Base-by-base conservation (phyloP, 2,113 vertebrate species). In the Albula goreensis region DNA sequence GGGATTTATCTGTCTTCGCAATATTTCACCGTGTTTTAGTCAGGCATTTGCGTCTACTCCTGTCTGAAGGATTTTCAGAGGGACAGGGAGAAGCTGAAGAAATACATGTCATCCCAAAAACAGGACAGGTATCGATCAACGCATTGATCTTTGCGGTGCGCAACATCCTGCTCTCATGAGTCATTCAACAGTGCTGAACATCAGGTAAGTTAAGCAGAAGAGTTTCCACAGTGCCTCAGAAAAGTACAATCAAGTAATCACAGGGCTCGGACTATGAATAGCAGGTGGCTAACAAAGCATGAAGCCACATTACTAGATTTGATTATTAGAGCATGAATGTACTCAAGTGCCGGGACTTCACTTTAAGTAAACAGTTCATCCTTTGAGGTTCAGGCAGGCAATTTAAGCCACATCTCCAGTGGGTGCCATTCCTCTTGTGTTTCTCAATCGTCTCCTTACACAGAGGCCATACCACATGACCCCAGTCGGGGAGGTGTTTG, bases 251-350 rank as follows among this genome's bases (percentile, higher is more conserved):
- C 80, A 86, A 77, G 85, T 53, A 77, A 80, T 82, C 51, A 60
- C 74, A 86, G 85, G 56, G 53, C 31, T 60, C 81, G 51, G 74
- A 70, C 80, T 88, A 80, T 81, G 81, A 90, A 90, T 87, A 89
- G 85, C 87, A 87, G 82, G 80, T 88, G 84, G 83, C 84, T 85
- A 91, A 83, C 81, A 81, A 89, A 86, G 89, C 89, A 90, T 91
- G 85, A 86, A 90, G 87, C 86, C 85, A 88, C 83, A 86, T 88
- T 87, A 89, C 86, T 53, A 78, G 52, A 87, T 89, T 87, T 90
- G 89, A 90, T 91, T 90, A 91, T 90, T 91, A 90, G 90, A 90
- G 89, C 89, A 89, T 91, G 87, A 90, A 84, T 90, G 88, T 90
- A 80, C 87, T 84, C 70, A 89, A 86, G 86, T 85, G 85, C 70